Conservation (phyloP, 2,113 vertebrate species). For the Cacatua alba region DNA sequence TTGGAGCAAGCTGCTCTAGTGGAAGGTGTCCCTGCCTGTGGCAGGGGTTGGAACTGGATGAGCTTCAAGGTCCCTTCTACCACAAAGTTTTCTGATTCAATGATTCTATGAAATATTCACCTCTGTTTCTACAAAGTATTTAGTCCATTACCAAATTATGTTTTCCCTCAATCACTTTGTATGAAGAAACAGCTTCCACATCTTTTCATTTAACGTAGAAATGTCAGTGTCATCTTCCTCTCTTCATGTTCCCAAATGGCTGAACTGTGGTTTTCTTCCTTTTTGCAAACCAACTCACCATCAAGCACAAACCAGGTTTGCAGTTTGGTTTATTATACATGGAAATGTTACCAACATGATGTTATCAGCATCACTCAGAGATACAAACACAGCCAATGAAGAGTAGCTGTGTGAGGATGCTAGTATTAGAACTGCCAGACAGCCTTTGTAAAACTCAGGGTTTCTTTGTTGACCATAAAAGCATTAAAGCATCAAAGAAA, state of each 20-base stretch:
- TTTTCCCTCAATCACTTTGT: neutral
- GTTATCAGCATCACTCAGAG: neutral
- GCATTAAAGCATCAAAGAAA: conserved; percentile 35
- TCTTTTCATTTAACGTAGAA: neutral
- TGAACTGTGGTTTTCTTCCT: neutral
- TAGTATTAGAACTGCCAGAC: conserved; percentile 38
- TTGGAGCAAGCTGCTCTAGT: too few relatives aligned
- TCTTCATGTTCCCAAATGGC: neutral
- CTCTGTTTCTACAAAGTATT: neutral
- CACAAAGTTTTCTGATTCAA: too few relatives aligned
- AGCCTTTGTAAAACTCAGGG: conserved; percentile 1
- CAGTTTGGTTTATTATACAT: neutral
- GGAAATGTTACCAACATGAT: neutral
- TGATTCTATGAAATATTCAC: neutral
- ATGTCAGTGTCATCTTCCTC: neutral
- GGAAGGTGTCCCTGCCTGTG: too few relatives aligned
- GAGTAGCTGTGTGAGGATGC: neutral
- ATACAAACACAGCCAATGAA: neutral
- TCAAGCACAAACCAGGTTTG: neutral
- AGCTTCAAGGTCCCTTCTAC: too few relatives aligned
- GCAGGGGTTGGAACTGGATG: too few relatives aligned
- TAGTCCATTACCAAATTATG: neutral
- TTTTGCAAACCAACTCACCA: neutral
- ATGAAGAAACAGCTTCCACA: neutral
- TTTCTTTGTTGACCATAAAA: conserved; percentile 42